Percentiles rank a stretch among this genome's conserved stretches.
phyloP scores from a whole-genome alignment of 2,888 invertebrate genomes.

The Microdon myrmicae region DNA sequence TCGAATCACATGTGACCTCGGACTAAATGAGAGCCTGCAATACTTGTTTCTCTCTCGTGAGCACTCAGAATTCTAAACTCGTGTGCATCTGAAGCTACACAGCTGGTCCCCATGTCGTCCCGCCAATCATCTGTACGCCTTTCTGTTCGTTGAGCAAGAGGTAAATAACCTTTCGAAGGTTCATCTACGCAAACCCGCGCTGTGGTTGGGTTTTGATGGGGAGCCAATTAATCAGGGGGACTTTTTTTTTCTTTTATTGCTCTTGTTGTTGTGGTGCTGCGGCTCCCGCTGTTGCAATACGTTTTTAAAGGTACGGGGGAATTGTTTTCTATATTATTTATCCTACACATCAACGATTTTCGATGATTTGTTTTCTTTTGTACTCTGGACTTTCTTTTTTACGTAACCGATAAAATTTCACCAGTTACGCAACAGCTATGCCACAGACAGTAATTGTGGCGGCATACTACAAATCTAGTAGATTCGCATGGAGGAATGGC shows the following conservation, averaged over 20 bases:
- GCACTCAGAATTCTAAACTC: constrained; percentile 23
- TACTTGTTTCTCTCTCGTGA: constrained; percentile 38
- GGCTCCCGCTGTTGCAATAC: too few relatives aligned
- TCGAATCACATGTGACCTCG: constrained; percentile 43
- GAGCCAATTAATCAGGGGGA: not conserved
- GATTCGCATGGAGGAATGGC: not conserved
- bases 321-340: constrained; percentile 16
- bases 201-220: not conserved
- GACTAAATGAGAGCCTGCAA: constrained; percentile 46
- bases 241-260: not conserved
- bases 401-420: constrained; percentile 51
- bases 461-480: too few relatives aligned
- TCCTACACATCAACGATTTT: constrained; percentile 36
- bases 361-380: constrained; percentile 7
- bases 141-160: constrained; percentile 53
- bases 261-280: too few relatives aligned
- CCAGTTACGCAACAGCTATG: constrained; percentile 44
- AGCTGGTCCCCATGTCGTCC: too few relatives aligned
- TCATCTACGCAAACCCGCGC: constrained; percentile 51
- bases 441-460: too few relatives aligned
- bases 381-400: constrained; percentile 26
- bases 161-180: constrained; percentile 67
- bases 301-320: too few relatives aligned
- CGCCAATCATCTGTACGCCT: too few relatives aligned
- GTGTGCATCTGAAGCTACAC: constrained; percentile 6